Evolutionary conservation across 1,140 invertebrate species (phyloP).

Genomic region (Caenorhabditis briggsae): DNA sequence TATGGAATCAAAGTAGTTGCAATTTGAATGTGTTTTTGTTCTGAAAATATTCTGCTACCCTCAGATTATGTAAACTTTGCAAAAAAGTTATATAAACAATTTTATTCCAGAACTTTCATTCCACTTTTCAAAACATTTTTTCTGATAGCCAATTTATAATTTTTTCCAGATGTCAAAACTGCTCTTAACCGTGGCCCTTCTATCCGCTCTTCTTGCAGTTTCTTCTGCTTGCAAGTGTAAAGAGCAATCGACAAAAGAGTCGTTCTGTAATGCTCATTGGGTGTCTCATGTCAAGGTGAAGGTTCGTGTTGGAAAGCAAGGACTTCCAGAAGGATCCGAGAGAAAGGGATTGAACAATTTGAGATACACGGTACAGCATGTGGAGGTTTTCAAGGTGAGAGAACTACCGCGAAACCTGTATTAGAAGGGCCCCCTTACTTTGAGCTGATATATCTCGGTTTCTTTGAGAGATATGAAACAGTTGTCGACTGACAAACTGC

Average conservation of each 20-base stretch:
- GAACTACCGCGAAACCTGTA: no score
- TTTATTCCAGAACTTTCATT: not conserved
- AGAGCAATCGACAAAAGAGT: constrained; percentile 62
- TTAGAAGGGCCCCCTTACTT: no score
- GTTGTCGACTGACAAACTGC: no score
- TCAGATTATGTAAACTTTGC: no score
- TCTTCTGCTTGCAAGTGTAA: constrained; percentile 65
- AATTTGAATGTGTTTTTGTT: no score
- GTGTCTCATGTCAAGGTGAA: constrained; percentile 68
- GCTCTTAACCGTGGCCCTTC: not conserved
- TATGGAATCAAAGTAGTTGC: no score
- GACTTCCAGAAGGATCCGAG: constrained; percentile 60
- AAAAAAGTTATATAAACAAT: no score
- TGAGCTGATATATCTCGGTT: no score
- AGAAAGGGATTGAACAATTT: constrained; percentile 69
- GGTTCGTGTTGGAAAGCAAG: constrained; percentile 66
- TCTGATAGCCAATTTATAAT: no score
- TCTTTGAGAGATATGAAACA: no score
- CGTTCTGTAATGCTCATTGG: constrained; percentile 68
- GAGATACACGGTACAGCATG: constrained; percentile 66
- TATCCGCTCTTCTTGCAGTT: constrained; percentile 36
- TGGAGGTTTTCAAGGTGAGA: constrained; percentile 64
- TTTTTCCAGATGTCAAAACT: constrained; percentile 44
- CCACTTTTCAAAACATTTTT: not conserved
- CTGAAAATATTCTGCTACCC: no score